Evolutionary conservation across 2,113 vertebrate species (phyloP).

Genomic region (Taurulus bubalis): DNA sequence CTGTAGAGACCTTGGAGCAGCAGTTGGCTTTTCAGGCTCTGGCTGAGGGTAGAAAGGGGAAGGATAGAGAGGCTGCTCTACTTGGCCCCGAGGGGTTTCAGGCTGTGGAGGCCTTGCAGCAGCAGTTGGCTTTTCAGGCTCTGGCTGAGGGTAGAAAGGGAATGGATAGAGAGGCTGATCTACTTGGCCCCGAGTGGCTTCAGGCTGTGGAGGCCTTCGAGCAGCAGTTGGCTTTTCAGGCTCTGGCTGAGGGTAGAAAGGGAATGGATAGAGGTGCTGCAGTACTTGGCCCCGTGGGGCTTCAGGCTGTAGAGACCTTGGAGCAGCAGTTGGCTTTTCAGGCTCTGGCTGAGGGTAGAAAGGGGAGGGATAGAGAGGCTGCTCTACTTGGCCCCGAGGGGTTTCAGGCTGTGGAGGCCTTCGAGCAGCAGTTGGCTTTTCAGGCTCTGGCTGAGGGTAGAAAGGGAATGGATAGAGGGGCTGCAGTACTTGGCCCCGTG

Average conservation of each 20-base stretch:
- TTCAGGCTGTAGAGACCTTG: not conserved
- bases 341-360: not conserved
- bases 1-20: not conserved
- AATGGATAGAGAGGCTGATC: not conserved
- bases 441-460: not conserved
- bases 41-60: not conserved
- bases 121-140: not conserved
- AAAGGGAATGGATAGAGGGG: not conserved
- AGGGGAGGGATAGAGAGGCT: not conserved
- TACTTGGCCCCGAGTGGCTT: not conserved
- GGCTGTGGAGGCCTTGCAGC: not conserved
- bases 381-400: not conserved
- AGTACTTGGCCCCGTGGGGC: not conserved
- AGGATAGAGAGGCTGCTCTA: not conserved
- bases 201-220: not conserved
- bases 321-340: not conserved
- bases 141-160: not conserved
- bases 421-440: not conserved
- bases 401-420: not conserved
- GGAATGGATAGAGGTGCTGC: not conserved
- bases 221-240: not conserved
- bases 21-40: not conserved
- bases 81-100: not conserved
- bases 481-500: not conserved
- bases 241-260: not conserved